Evolutionary conservation across 2,113 vertebrate genomes (phyloP).

Genomic region (Patagioenas fasciata): DNA sequence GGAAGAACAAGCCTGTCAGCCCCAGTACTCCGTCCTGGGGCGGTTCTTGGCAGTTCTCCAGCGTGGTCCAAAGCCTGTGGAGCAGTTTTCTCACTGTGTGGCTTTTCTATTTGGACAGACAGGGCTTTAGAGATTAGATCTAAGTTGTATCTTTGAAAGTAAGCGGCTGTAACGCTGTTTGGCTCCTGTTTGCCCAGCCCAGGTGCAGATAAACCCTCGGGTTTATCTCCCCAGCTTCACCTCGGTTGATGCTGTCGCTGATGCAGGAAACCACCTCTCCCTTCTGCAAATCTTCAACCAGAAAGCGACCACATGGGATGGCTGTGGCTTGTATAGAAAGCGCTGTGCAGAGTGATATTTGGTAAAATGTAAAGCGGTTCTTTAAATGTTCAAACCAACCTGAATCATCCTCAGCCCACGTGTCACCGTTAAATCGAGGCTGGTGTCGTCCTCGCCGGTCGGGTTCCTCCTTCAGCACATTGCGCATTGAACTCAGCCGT

Average conservation of each 20-base stretch:
- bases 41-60: background rate
- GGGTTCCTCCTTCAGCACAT: rapidly evolving
- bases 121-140: background rate
- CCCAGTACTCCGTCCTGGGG: background rate
- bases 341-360: background rate
- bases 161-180: background rate
- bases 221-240: background rate
- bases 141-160: background rate
- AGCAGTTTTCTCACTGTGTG: background rate
- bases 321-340: background rate
- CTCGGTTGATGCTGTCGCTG: background rate
- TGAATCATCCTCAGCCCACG: background rate
- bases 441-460: background rate
- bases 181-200: background rate
- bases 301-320: background rate
- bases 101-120: rapidly evolving
- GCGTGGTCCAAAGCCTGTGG: background rate
- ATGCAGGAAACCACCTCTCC: background rate
- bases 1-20: background rate
- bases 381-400: background rate
- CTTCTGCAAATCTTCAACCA: background rate
- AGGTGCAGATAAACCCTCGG: background rate
- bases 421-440: rapidly evolving
- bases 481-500: rapidly evolving
- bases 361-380: background rate